Base-by-base conservation (phyloP, 2,113 vertebrate genomes). In the Tragelaphus buxtoni region DNA sequence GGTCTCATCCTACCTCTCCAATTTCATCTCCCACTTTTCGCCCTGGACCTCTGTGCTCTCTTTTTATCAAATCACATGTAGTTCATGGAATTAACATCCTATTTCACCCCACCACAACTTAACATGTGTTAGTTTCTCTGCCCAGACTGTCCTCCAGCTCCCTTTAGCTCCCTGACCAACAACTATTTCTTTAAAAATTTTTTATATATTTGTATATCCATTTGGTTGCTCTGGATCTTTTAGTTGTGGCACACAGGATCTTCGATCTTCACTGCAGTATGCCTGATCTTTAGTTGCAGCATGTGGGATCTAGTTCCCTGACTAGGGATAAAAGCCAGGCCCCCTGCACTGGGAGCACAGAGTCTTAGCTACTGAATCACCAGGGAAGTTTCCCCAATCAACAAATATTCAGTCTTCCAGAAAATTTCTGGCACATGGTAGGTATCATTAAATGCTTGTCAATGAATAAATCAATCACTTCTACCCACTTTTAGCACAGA, bases 401-500 rank as follows among this genome's bases (percentile, higher is more conserved):
- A 35, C 39, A 95, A 58, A 20, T 81, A 12, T 60, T 45, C 74
- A 79, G 86, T 69, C 56, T 82, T 88, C 35, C 35, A 91, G 65
- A 82, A 95, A 89, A 39, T 26, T n/a, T 45, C 74, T 69, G 45
- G 42, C 55, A 47, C 10, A 1, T 53, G 49, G 60, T 49, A 88
- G 60, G 4, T 74, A 80, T 39, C 69, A 47, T 79, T 90, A 82
- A 88, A 24, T 85, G 35, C n/a, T 30, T 53, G 35, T 69, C 17
- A 10, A 58, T 82, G 18, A 95, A 76, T 77, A 39, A 87, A 79
- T 93, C 77, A 97, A 93, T 97, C 96, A 97, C 82, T 94, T 97
- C 95, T 86, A 55, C 17, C 56, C 91, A 95, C 72, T 97, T 94
- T 82, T 47, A 95, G 85, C 35, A 84, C 4, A 1, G 32, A 85